These are phyloP conservation scores for Notechis scutatus DNA, from an alignment of 2,113 vertebrate species.

Conservation along the genomic window DNA sequence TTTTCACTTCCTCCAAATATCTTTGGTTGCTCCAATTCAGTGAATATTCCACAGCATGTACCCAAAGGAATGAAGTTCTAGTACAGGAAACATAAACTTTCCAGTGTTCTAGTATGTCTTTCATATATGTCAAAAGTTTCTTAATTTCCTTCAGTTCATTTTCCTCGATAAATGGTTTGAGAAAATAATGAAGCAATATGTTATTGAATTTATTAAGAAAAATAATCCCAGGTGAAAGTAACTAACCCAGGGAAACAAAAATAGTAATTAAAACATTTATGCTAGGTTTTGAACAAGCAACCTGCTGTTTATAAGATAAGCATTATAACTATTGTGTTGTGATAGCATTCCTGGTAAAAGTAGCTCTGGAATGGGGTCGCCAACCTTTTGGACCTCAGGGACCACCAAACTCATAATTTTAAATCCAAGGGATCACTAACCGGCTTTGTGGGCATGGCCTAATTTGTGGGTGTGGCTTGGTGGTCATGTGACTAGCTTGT, in stretches of 20 bases:
- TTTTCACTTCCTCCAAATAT: neutral
- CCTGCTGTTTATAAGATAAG: neutral
- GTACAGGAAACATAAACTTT: neutral
- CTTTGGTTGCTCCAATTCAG: neutral
- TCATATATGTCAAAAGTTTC: neutral
- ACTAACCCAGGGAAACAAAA: neutral
- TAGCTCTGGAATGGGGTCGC: neutral
- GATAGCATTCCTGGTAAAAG: neutral
- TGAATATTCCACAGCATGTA: neutral
- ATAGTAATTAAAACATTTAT: neutral
- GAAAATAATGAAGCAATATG: neutral
- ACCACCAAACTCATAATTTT: too few relatives aligned
- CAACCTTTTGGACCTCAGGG: too few relatives aligned
- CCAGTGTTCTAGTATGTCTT: neutral
- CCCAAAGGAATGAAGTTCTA: neutral
- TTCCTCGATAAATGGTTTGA: neutral
- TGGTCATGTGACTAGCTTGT: too few relatives aligned
- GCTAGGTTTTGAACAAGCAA: neutral
- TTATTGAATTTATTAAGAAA: neutral
- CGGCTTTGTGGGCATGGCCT: too few relatives aligned
- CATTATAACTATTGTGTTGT: neutral
- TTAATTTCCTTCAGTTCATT: neutral
- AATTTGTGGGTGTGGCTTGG: too few relatives aligned
- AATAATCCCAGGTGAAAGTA: neutral
- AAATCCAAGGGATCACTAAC: too few relatives aligned